Conservation (phyloP, 2,888 invertebrate genomes). For the Bimastos eiseni region DNA sequence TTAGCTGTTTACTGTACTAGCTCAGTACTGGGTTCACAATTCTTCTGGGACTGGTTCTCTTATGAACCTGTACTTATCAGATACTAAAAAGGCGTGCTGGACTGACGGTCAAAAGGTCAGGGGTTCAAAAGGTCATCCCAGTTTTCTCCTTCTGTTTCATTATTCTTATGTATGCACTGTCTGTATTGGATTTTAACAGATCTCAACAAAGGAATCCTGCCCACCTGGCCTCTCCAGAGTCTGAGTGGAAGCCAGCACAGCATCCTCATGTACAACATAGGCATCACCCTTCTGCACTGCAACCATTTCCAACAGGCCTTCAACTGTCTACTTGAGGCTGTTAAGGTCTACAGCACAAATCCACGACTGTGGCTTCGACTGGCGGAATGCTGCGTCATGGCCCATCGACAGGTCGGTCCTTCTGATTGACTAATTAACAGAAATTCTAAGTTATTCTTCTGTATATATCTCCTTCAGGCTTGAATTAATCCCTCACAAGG, state of each 20-base stretch:
- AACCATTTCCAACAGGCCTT: conserved; percentile 83
- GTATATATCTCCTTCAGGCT: too few species aligned
- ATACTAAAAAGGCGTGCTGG: too few species aligned
- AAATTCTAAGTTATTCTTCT: too few species aligned
- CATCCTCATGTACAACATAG: conserved; percentile 79
- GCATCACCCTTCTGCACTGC: conserved; percentile 79
- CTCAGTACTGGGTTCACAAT: not conserved
- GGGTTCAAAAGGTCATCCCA: too few species aligned
- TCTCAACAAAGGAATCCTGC: conserved; percentile 48
- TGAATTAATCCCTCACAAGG: too few species aligned
- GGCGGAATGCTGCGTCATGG: conserved; percentile 75
- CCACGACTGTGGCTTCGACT: conserved; percentile 87
- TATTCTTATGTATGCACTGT: not conserved
- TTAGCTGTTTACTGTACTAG: not conserved
- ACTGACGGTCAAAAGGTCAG: too few species aligned
- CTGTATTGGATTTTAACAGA: not conserved
- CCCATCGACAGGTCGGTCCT: conserved; percentile 53
- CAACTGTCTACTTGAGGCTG: conserved; percentile 83
- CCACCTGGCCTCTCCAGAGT: conserved; percentile 65
- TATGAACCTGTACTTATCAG: too few species aligned
- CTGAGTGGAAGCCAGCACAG: conserved; percentile 70
- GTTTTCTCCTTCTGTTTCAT: not conserved
- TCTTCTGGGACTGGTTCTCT: not conserved
- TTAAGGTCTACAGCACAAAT: conserved; percentile 82
- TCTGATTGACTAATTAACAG: not conserved